These are phyloP conservation scores for Paradisaea rubra DNA, from an alignment of 2,113 vertebrate species.

Conservation along the genomic window DNA sequence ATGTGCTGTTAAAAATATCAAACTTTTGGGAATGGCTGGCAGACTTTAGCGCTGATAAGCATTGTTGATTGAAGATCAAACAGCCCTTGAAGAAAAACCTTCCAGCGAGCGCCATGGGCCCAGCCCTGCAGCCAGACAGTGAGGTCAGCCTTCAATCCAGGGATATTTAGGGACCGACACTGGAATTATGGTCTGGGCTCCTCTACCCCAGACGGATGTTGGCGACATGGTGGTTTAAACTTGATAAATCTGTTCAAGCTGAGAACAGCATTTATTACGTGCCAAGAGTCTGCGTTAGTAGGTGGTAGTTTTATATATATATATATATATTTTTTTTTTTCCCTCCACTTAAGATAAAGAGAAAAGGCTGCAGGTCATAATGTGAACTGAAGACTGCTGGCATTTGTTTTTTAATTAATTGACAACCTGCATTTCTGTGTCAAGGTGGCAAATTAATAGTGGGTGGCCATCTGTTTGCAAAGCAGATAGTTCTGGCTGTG, in stretches of 20 bases:
- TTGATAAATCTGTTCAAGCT: conserved; percentile 7
- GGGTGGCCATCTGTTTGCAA: conserved; percentile 26
- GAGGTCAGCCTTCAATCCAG: not conserved
- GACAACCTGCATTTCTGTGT: conserved; percentile 24
- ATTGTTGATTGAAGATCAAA: conserved; percentile 36
- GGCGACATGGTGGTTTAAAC: not conserved
- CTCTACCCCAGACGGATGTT: not conserved
- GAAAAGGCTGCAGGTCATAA: not conserved
- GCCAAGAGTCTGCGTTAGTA: conserved; percentile 6
- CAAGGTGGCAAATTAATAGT: conserved; percentile 48
- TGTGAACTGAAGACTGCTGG: not conserved
- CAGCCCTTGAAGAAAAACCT: not conserved
- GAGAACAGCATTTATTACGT: not conserved
- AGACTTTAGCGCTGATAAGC: conserved; percentile 15
- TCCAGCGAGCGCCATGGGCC: not conserved
- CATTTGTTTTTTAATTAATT: conserved; percentile 34
- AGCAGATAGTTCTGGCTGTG: not conserved
- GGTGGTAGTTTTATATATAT: not conserved
- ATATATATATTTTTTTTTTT: not conserved
- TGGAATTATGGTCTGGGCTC: not conserved
- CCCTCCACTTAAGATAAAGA: not conserved
- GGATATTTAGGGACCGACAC: not conserved
- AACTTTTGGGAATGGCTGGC: conserved; percentile 30
- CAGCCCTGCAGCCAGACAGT: not conserved
- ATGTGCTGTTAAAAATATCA: conserved; percentile 52